phyloP scores from a whole-genome alignment of 2,888 invertebrate genomes.

The Bhutanitis thaidina region DNA sequence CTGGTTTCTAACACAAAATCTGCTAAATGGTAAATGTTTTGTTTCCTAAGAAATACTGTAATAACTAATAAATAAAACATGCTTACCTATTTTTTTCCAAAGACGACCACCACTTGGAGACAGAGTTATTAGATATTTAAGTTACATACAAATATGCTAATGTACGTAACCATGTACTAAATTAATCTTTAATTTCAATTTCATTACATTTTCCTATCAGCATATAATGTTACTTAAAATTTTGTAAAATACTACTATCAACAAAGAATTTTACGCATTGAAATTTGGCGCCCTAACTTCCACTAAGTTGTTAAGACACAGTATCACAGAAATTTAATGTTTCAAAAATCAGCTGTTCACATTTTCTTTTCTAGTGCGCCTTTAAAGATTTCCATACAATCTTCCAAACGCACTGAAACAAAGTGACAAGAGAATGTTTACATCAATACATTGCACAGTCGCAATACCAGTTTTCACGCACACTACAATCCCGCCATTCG shows the following conservation, averaged over 20 bases:
- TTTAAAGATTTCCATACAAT: constrained; percentile 49
- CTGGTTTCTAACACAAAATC: constrained; percentile 3
- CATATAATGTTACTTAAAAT: constrained; percentile 1
- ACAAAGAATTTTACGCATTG: constrained; percentile 28
- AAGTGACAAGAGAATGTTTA: constrained; percentile 71
- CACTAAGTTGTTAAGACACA: constrained; percentile 16
- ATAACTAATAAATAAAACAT: constrained; percentile 8
- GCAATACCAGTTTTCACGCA: constrained; percentile 48
- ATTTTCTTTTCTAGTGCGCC: constrained; percentile 47
- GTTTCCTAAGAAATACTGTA: not conserved
- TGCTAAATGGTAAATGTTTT: not conserved
- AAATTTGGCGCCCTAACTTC: constrained; percentile 20
- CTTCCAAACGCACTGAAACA: constrained; percentile 67
- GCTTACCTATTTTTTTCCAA: constrained; percentile 4
- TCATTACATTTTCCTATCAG: constrained; percentile 11
- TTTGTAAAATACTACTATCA: constrained; percentile 13
- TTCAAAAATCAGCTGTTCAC: constrained; percentile 59
- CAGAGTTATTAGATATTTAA: not conserved
- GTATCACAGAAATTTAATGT: constrained; percentile 22
- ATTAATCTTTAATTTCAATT: not conserved
- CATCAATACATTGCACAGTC: constrained; percentile 67
- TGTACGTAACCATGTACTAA: constrained; percentile 3
- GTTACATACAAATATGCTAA: not conserved
- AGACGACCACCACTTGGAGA: not conserved
- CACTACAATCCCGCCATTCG: constrained; percentile 36